Conservation (phyloP, 2,888 invertebrate species). For the Plebejus melissa region DNA sequence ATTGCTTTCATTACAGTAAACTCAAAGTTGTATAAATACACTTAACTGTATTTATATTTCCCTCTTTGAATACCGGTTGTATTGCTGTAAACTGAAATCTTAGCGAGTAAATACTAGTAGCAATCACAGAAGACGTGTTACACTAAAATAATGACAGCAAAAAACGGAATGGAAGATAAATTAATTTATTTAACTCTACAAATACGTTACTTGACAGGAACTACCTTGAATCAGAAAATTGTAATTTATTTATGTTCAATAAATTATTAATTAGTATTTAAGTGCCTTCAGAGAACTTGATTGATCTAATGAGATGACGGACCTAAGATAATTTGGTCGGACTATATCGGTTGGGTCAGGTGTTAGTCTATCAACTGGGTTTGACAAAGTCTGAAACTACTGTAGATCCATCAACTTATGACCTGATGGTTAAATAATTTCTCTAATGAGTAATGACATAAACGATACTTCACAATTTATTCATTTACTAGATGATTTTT, state of each 20-base stretch:
- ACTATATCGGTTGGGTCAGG: too few relatives aligned
- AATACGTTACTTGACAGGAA: not conserved
- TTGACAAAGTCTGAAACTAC: too few relatives aligned
- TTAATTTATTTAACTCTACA: not conserved
- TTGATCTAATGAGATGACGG: too few relatives aligned
- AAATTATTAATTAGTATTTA: not conserved
- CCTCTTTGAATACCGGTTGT: not conserved
- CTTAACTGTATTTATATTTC: not conserved
- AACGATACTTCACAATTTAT: too few relatives aligned
- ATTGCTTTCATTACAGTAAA: conserved; percentile 10
- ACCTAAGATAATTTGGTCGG: too few relatives aligned
- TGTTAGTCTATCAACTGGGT: too few relatives aligned
- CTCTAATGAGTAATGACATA: too few relatives aligned
- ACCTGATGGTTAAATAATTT: too few relatives aligned
- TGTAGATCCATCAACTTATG: too few relatives aligned
- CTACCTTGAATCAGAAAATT: not conserved
- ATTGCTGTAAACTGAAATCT: not conserved
- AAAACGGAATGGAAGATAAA: not conserved
- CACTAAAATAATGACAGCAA: not conserved
- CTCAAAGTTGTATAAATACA: conserved; percentile 2
- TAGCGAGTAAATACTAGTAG: not conserved
- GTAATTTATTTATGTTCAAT: not conserved
- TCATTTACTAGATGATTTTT: not conserved
- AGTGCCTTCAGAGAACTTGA: not conserved
- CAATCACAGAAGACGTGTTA: not conserved